Evolutionary conservation across 1,140 invertebrate genomes (phyloP), one percentile per base, ranked within the genome.

Genomic region (Euglossa dilemma): DNA sequence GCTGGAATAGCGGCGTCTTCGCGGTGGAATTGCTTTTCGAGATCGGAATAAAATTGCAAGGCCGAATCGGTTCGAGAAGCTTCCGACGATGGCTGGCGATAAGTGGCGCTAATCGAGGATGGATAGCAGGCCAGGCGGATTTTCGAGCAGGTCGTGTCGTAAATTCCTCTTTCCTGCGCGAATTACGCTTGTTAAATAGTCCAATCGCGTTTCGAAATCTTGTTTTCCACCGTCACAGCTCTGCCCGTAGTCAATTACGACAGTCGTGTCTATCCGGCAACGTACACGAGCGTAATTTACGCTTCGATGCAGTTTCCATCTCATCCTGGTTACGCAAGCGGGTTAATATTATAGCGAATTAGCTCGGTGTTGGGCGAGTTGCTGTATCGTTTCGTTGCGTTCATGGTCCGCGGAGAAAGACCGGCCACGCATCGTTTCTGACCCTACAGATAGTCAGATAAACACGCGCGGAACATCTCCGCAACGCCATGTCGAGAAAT

Each of bases 281-380:
- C 45, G n/a, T 8, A 67, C 36, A 12, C 1, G 16, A 64, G 18
- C 11, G 28, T 43, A 64, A 43, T 9, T 64, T 64, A 54, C 12
- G 16, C 52, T 54, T 16, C 20, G 8, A 7, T 57, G 23, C 6
- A 45, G 64, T n/a, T 45, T 47, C 45, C 6, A n/a, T 43, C 23
- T 69, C 45, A 47, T 69, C 45, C 16, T 47, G 45, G 23, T 69
- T 69, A 43, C 67, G 67, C n/a, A 69, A 50, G 43, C 67, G n/a
- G 18, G n/a, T 18, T 43, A 69, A 69, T 45, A 69, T 8, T 14
- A n/a, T 6, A 9, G 14, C 50, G 67, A 69, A 47, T 69, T 69
- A 47, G 6, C 50, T 50, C 45, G 45, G n/a, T 25, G 67, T 50
- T 47, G 18, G 45, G 5, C 67, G 50, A 25, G 67, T 47, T 50